Base-by-base conservation (phyloP, 2,113 vertebrate species). In the Phalacrocorax carbo region DNA sequence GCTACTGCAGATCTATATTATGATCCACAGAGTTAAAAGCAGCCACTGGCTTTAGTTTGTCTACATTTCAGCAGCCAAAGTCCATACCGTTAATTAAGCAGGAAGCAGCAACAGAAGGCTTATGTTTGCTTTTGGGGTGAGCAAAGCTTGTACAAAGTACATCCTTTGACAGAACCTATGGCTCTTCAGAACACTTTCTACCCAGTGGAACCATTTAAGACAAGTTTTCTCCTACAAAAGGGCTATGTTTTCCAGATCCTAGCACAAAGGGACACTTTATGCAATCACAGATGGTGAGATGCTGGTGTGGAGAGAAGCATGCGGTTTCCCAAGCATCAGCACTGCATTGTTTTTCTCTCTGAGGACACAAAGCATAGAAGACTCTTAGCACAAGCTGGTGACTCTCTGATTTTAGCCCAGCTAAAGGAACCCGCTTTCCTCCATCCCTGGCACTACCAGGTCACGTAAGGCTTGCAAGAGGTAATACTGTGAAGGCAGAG, bases 51-150 rank as follows among this genome's bases (percentile, higher is more conserved):
- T 72, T 79, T 57, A 70, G 61, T 40, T 27, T 64, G 52, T 30
- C 75, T 38, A 51, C 42, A 12, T 68, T 69, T 71, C 70, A 84
- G 57, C 83, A 92, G 77, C 36, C 94, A 92, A 95, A 97, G 86
- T 90, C 86, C 84, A 66, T 76, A 58, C 7, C 15, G 42, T 55
- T 52, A 70, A 77, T 13, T 38, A 77, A 61, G 57, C 76, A 94
- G 89, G 69, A 93, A 96, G 70, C 62, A 89, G 68, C 46, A 82
- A 75, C 87, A 89, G 86, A 72, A 84, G 81, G 85, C n/a, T 84
- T 65, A 34, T 91, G 85, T 94, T 96, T 96, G 90, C 48, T 92
- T 88, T 94, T 36, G 18, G 58, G 68, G 91, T 26, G 75, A 94
- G 90, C 34, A 72, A 36, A 92, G 69, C 34, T 82, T 61, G 44